phyloP scores from a whole-genome alignment of 1,140 invertebrate genomes.

The Samia ricini region DNA sequence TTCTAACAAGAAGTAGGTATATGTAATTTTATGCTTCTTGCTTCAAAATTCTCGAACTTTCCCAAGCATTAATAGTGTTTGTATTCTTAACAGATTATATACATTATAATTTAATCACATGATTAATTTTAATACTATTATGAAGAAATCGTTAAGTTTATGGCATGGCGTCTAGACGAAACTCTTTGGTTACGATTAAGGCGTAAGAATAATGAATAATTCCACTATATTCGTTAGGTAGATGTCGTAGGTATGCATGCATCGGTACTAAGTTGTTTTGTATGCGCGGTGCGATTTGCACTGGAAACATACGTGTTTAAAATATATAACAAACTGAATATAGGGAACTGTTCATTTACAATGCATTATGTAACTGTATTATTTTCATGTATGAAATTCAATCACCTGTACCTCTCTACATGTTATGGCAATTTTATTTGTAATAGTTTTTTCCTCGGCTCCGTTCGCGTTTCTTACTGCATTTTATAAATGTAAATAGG shows the following conservation, averaged over 20 bases:
- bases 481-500: too few species aligned
- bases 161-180: conserved; percentile 23
- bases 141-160: conserved; percentile 22
- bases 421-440: too few species aligned
- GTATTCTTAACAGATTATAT: background rate
- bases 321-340: conserved; percentile 21
- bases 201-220: conserved; percentile 32
- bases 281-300: conserved; percentile 24
- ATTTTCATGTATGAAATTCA: conserved; percentile 26
- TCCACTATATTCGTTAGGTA: conserved; percentile 23
- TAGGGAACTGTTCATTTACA: conserved; percentile 25
- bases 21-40: too few species aligned
- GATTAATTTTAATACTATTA: conserved; percentile 19
- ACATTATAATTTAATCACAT: conserved; percentile 12
- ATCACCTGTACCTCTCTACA: background rate
- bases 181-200: conserved; percentile 21
- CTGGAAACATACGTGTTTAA: conserved; percentile 24
- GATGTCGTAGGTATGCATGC: conserved; percentile 29
- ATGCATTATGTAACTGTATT: conserved; percentile 34
- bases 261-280: conserved; percentile 23
- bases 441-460: too few species aligned
- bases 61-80: background rate
- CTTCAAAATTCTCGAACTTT: too few species aligned
- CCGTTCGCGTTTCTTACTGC: too few species aligned
- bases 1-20: too few species aligned